These are phyloP conservation scores for Conopomorpha cramerella DNA, from an alignment of 1,140 invertebrate species.

Conservation along the genomic window DNA sequence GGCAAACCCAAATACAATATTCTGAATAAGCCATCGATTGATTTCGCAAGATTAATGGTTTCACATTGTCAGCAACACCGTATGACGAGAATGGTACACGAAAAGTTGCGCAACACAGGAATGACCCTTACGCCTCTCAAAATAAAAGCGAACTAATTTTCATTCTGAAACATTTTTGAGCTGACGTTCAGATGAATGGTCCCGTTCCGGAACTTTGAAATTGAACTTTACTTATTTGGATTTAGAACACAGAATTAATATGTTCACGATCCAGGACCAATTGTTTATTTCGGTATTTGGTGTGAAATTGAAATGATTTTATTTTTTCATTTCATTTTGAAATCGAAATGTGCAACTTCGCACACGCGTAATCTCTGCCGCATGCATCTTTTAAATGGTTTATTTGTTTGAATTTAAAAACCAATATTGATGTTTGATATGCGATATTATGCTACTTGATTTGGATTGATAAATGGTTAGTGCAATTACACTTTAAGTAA, in stretches of 20 bases:
- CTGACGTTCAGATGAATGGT: slow-evolving; percentile 31
- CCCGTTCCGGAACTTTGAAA: too few species aligned
- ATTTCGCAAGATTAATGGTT: slow-evolving; percentile 58
- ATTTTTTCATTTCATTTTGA: too few species aligned
- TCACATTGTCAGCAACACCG: slow-evolving; percentile 53
- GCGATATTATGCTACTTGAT: slow-evolving; percentile 19
- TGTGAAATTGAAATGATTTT: slow-evolving; percentile 58
- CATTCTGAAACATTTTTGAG: slow-evolving; percentile 38
- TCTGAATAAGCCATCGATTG: slow-evolving; percentile 60
- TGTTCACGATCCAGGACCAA: too few species aligned
- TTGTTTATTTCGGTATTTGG: slow-evolving; percentile 44
- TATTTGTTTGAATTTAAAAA: slow-evolving; percentile 32
- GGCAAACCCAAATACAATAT: slow-evolving; percentile 56
- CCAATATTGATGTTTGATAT: slow-evolving; percentile 5
- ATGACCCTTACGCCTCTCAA: slow-evolving; percentile 27
- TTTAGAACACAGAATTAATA: too few species aligned
- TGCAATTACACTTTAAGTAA: slow-evolving; percentile 15
- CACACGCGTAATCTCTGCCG: too few species aligned
- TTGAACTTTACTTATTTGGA: too few species aligned
- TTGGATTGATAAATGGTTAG: slow-evolving; percentile 13
- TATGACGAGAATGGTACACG: slow-evolving; percentile 38
- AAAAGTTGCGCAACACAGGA: slow-evolving; percentile 29
- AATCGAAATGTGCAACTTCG: too few species aligned
- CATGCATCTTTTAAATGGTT: slow-evolving; percentile 32
- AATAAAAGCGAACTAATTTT: slow-evolving; percentile 34